These are phyloP conservation scores for Pachypsylla venusta DNA, from an alignment of 1,140 invertebrate genomes.

Conservation along the genomic window DNA sequence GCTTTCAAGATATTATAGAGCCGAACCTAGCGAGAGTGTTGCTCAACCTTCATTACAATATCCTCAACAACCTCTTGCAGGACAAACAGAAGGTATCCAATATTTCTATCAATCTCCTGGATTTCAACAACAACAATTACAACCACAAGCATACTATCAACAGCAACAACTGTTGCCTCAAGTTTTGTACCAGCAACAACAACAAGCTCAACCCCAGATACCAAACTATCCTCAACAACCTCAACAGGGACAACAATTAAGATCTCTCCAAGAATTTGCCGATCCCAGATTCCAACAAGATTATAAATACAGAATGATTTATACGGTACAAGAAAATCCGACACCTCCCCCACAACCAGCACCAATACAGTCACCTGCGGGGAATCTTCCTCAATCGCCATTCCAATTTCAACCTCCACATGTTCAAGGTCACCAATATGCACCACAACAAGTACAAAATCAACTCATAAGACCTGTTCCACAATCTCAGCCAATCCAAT, in stretches of 20 bases:
- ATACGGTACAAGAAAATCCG: not conserved
- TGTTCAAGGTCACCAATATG: not conserved
- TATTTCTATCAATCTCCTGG: not conserved
- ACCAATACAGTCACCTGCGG: slow-evolving; percentile 2
- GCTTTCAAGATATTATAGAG: not conserved
- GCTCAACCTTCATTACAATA: not conserved
- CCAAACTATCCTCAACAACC: not conserved
- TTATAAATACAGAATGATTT: not conserved
- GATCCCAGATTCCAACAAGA: not conserved
- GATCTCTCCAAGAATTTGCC: slow-evolving; percentile 11
- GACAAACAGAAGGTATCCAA: too few species aligned
- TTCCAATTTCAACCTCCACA: not conserved
- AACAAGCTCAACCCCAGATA: not conserved
- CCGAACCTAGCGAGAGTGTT: not conserved
- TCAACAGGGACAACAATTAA: slow-evolving; percentile 1
- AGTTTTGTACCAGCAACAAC: not conserved
- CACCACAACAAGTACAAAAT: slow-evolving; percentile 4
- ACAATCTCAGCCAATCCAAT: not conserved
- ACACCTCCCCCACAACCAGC: not conserved
- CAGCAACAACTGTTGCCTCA: not conserved
- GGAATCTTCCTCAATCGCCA: not conserved
- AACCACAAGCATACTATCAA: not conserved
- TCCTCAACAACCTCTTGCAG: not conserved
- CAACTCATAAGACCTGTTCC: not conserved
- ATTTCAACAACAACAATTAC: slow-evolving; percentile 9